These are phyloP conservation scores for Neoscelio sp. DNA, from an alignment of 2,888 invertebrate genomes.

Conservation along the genomic window DNA sequence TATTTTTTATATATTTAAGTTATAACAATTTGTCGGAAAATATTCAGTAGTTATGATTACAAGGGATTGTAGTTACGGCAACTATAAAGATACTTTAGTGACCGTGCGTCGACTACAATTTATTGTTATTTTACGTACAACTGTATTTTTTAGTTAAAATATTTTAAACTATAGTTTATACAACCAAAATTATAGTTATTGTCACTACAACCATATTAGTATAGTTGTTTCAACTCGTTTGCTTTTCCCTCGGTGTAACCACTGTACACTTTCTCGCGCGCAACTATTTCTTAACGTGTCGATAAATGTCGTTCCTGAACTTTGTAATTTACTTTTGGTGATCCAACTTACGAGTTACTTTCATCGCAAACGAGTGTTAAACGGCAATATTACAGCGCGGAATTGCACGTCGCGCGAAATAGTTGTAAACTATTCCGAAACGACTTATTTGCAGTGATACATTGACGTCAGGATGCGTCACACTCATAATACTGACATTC, in stretches of 20 bases:
- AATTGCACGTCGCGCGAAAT: background rate
- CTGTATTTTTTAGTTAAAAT: no score
- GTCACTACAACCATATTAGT: no score
- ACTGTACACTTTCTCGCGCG: background rate
- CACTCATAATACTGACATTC: conserved; percentile 59
- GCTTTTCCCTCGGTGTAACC: background rate
- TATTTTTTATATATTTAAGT: no score
- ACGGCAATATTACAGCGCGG: conserved; percentile 15
- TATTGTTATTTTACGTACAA: no score
- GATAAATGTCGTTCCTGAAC: conserved; percentile 21
- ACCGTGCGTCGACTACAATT: no score
- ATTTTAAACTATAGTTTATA: no score
- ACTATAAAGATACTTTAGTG: no score
- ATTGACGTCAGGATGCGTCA: conserved; percentile 54
- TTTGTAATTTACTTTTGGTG: conserved; percentile 43
- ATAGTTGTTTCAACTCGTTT: no score
- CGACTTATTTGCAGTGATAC: conserved; percentile 37
- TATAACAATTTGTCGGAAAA: no score
- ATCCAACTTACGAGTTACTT: conserved; percentile 24
- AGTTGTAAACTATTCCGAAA: conserved; percentile 40
- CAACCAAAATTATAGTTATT: no score
- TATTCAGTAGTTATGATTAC: no score
- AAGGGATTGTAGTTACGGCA: no score
- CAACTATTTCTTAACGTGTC: conserved; percentile 16
- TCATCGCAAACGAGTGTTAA: conserved; percentile 21